Evolutionary conservation across 2,113 vertebrate genomes (phyloP).

Genomic region (Bos javanicus): DNA sequence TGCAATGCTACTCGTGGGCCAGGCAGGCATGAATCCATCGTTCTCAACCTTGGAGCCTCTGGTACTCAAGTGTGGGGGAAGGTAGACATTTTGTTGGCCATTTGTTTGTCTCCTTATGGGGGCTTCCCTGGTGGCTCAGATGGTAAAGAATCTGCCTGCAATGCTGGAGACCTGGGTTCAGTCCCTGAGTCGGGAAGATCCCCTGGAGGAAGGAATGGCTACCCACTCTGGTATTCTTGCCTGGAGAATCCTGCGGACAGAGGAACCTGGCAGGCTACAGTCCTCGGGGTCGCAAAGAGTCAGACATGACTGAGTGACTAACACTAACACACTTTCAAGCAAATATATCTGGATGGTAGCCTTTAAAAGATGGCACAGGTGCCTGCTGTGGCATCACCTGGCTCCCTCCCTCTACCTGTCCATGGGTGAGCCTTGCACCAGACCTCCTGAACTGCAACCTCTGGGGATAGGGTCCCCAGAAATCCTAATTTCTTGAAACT

Average conservation of each 20-base stretch:
- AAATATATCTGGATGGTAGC: not conserved
- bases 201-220: not conserved
- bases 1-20: too few species aligned
- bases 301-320: not conserved
- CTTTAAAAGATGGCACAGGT: not conserved
- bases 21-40: not conserved
- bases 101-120: not conserved
- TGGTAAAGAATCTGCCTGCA: not conserved
- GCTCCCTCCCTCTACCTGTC: not conserved
- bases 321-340: not conserved
- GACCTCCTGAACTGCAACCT: not conserved
- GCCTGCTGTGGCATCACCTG: too few species aligned
- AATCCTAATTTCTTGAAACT: not conserved
- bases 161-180: not conserved
- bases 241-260: not conserved
- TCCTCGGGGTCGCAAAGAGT: not conserved
- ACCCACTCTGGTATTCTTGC: not conserved
- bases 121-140: not conserved
- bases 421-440: not conserved
- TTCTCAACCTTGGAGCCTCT: not conserved
- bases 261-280: not conserved
- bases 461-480: not conserved
- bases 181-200: not conserved
- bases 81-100: not conserved
- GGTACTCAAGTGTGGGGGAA: not conserved